Conservation (phyloP, 2,797 vertebrate species). For the Dromococcyx pavoninus region DNA sequence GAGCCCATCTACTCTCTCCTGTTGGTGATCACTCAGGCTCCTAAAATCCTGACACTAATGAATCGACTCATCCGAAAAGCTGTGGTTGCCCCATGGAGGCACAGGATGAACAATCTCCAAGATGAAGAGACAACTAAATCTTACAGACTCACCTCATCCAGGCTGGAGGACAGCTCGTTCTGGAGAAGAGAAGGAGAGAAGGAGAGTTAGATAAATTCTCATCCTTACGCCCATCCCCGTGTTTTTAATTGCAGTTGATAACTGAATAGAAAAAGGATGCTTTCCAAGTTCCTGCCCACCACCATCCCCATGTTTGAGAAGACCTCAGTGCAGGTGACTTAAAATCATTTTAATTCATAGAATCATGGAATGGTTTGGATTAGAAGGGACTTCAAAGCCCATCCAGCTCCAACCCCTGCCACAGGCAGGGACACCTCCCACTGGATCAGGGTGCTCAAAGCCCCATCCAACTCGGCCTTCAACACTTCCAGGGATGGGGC, state of each 20-base stretch:
- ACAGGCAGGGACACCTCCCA: too few relatives aligned
- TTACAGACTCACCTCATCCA: constrained; percentile 54
- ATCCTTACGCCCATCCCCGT: neutral
- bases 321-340: neutral
- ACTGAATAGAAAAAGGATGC: neutral
- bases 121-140: neutral
- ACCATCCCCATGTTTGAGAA: neutral
- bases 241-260: rapidly evolving
- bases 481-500: too few relatives aligned
- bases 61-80: neutral
- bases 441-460: too few relatives aligned
- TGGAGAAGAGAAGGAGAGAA: neutral
- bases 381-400: too few relatives aligned
- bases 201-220: neutral
- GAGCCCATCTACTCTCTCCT: neutral
- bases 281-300: neutral
- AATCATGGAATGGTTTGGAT: too few relatives aligned
- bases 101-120: neutral
- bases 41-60: neutral
- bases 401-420: too few relatives aligned
- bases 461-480: too few relatives aligned
- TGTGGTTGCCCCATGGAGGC: rapidly evolving
- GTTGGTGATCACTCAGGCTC: rapidly evolving
- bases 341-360: neutral
- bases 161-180: constrained; percentile 23